Base-by-base conservation (phyloP, 2,113 vertebrate species). In the Meles meles region DNA sequence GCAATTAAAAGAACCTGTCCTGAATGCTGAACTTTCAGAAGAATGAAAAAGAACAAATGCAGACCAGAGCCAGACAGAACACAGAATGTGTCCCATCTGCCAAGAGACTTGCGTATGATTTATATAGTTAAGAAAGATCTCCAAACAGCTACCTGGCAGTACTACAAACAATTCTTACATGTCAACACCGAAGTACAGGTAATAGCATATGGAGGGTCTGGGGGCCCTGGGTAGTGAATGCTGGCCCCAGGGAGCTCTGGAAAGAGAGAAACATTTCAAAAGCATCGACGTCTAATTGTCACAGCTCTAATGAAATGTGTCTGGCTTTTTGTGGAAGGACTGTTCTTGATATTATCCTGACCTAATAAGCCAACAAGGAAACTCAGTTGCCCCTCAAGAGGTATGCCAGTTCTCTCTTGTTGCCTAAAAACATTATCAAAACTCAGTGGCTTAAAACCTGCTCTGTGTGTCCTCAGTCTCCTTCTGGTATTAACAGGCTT, bases 21-120 rank as follows among this genome's bases (percentile, higher is more conserved):
- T 94, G 80, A 97, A 52, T 21, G 29, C 87, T 90, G 76, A 96
- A 90, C 93, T 97, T 95, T 82, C 47, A 29, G 63, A 90, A 93
- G 57, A 93, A 94, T n/a, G 84, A 49, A 47, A 92, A 96, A 84
- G n/a, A 63, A 88, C 81, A 91, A 94, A 67, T 44, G 47, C 27
- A n/a, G 42, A 52, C 25, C 65, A 90, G 82, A 49, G 15, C 42
- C 29, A 95, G 71, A 71, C 55, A 77, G 74, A 81, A 44, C 44
- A 86, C 11, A 90, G 8, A 29, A 37, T 39, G 55, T 20, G 23
- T 42, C 27, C 20, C 13, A 25, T 61, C 93, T 82, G 29, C 42
- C 39, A 82, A 59, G 65, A 79, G 79, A 77, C 59, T 84, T 49
- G 65, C 81, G 9, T 63, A 11, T 27, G 15, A 91, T 82, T 84